Conservation (phyloP, 2,888 invertebrate species). For the Melikaiella ostensackeni region DNA sequence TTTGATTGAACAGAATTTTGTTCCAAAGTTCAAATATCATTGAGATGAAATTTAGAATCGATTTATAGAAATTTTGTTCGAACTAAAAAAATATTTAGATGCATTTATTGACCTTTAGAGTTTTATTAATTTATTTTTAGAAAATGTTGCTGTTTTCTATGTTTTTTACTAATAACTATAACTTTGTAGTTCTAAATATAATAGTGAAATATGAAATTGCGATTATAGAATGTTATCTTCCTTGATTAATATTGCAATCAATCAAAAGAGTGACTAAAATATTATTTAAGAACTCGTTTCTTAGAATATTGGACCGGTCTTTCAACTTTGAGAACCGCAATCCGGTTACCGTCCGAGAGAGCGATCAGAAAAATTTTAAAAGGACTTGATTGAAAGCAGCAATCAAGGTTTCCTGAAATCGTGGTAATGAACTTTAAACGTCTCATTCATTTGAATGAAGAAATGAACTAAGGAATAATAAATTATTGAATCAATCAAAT, state of each 20-base stretch:
- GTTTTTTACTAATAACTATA: neutral
- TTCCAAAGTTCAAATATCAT: neutral
- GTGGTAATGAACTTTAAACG: neutral
- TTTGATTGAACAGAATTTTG: neutral
- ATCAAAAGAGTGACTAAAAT: neutral
- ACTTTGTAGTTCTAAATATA: neutral
- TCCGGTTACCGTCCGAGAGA: neutral
- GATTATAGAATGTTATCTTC: neutral
- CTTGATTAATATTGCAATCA: neutral
- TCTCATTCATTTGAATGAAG: neutral
- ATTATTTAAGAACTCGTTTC: constrained; percentile 1
- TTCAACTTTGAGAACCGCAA: constrained; percentile 1
- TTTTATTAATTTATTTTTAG: too few relatives aligned
- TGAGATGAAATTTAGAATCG: neutral
- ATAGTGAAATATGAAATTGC: neutral
- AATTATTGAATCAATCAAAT: neutral
- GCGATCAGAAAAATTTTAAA: neutral
- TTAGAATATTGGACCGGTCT: constrained; percentile 12
- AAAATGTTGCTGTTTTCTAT: neutral
- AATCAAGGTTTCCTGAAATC: neutral
- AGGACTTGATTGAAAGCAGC: neutral
- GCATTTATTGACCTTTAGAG: too few relatives aligned
- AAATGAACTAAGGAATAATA: neutral
- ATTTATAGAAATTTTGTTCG: neutral
- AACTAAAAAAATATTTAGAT: too few relatives aligned